Base-by-base conservation (phyloP, 2,113 vertebrate species). In the Urocitellus parryii region DNA sequence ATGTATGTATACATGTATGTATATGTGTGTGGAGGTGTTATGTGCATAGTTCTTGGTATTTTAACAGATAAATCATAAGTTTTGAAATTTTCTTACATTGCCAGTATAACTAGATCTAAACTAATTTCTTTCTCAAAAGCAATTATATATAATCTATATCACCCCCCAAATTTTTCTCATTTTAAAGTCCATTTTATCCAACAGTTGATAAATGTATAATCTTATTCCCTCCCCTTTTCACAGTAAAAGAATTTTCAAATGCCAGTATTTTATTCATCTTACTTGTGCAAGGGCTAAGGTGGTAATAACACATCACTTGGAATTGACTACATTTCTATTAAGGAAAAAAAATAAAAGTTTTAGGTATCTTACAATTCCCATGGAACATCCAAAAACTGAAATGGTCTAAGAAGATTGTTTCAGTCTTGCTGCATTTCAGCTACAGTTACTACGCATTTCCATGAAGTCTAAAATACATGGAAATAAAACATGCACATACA, bases 111-210 rank as follows among this genome's bases (percentile, higher is more conserved):
- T 86, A 87, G 61, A 67, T 56, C 51, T 48, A 86, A 85, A 63
- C 27, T 88, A 85, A 80, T 45, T 85, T 81, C 61, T 58, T 96
- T 94, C 70, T 73, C 93, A 63, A 91, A 95, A 91, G 72, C 16
- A 78, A 83, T 27, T 58, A 58, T 45, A 32, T 17, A 83, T 76
- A 82, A 78, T 29, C n/a, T 45, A 81, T 6, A 58, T 20, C 56
- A 58, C 27, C 14, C 14, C 3, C 3, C 45, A 94, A 86, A 80
- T 56, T 87, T 77, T 87, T 82, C 20, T 82, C 77, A 70, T 72
- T 78, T 95, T 61, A 79, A 95, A 72, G n/a, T 88, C 73, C 48
- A 86, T 63, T 90, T 81, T 77, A 24, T 67, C 63, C 51, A 87
- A n/a, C 27, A 90, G 53, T n/a, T 80, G 39, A 61, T 32, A 93